Base-by-base conservation (phyloP, 1,140 invertebrate species). In the Parapsyche elsis region DNA sequence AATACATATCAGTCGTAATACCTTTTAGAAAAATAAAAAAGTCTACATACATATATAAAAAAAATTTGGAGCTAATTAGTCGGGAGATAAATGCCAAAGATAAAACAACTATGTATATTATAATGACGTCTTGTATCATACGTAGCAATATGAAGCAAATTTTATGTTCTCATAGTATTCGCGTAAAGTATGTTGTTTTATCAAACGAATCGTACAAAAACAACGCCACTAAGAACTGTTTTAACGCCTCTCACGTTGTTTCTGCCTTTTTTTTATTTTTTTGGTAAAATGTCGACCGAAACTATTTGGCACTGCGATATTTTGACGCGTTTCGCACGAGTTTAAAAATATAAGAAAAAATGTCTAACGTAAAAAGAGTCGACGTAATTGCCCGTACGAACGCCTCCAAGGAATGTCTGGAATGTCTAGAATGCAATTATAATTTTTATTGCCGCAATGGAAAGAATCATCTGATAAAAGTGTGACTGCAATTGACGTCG, bases 381-480 rank as follows among this genome's bases (percentile, higher is more conserved):
- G 24, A 26, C 64, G 23, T 67, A 67, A 67, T 67, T 67, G 64
- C 21, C 21, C 64, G 64, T 67, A 67, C 64, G 64, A 26, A 10
- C 21, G 64, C 21, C 12, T 30, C 57, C 23, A 23, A 67, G 64
- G 64, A 67, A 67, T 30, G 19, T 23, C 24, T 23, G 64, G 64
- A 12, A 67, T 67, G 64, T 30, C 12, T 30, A 67, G 64, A 67
- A 67, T 67, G 64, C 64, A 67, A 67, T 67, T 67, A 67, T 67
- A 67, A 67, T 67, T 67, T 67, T 67, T 23, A 67, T 67, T 9
- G 64, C 64, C 64, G 64, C 9, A 19, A 67, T 14, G 64, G 64
- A 67, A 67, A 67, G 14, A 67, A 67, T 26, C 16, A 67, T 67
- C 64, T 26, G 64, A 67, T 67, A 67, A 61, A 61, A 67, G 64